phyloP scores from a whole-genome alignment of 2,113 vertebrate genomes.

The Anhinga rufa region DNA sequence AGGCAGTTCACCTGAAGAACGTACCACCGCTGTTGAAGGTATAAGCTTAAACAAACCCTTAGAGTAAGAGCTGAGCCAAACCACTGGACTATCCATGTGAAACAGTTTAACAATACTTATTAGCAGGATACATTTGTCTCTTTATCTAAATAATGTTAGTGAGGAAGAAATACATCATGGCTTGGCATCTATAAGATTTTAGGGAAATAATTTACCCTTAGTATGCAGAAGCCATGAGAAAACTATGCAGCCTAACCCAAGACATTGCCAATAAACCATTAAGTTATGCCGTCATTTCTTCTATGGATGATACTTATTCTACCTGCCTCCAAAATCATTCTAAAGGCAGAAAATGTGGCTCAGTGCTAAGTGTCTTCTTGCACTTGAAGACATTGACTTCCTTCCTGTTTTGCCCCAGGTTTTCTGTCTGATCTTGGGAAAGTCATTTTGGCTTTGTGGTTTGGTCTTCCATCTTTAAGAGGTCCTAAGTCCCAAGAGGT shows the following conservation, averaged over 20 bases:
- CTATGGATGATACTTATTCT: not conserved
- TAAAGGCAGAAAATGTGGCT: not conserved
- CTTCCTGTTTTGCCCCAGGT: not conserved
- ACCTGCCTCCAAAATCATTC: not conserved
- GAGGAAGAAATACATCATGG: not conserved
- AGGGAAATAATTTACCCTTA: not conserved
- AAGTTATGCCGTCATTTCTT: not conserved
- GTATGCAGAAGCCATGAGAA: not conserved
- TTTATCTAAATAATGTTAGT: not conserved
- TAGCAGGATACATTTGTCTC: constrained; percentile 7
- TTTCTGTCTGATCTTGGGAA: not conserved
- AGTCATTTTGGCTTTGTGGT: not conserved
- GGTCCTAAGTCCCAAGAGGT: not conserved
- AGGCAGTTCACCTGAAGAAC: constrained; percentile 15
- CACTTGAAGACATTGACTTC: not conserved
- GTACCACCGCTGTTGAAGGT: not conserved
- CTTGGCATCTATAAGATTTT: not conserved
- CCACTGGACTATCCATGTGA: not conserved
- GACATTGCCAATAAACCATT: not conserved
- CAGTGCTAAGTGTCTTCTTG: not conserved
- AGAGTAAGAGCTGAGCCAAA: constrained; percentile 18
- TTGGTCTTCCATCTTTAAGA: not conserved
- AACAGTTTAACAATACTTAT: not conserved
- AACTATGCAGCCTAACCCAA: not conserved
- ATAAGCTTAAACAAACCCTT: constrained; percentile 10